These are phyloP conservation scores for Parasteatoda tepidariorum DNA, from an alignment of 1,140 invertebrate species.

Conservation along the genomic window DNA sequence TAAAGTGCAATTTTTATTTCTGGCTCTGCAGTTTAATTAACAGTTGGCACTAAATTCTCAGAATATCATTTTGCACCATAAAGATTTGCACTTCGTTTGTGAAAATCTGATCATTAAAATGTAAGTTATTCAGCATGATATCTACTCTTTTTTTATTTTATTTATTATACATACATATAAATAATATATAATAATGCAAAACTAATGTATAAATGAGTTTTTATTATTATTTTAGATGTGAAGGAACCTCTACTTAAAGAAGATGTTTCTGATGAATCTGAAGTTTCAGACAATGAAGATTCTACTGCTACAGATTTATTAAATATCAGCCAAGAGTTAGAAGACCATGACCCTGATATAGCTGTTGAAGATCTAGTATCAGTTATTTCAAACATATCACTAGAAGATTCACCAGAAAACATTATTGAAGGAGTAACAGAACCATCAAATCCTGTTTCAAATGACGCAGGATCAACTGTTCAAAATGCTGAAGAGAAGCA, in stretches of 20 bases:
- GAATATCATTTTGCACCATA: too few species aligned
- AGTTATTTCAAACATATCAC: neutral
- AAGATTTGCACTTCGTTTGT: too few species aligned
- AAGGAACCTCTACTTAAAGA: conserved; percentile 6
- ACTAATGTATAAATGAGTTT: too few species aligned
- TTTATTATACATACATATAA: too few species aligned
- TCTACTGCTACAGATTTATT: neutral
- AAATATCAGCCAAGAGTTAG: neutral
- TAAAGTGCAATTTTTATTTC: too few species aligned
- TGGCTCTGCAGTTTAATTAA: too few species aligned
- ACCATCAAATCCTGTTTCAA: neutral
- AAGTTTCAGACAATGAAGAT: conserved; percentile 34
- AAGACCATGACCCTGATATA: conserved; percentile 43
- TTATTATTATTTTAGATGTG: too few species aligned
- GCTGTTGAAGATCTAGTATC: neutral
- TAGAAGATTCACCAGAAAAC: neutral
- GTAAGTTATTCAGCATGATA: too few species aligned
- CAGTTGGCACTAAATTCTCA: too few species aligned
- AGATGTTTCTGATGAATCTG: conserved; percentile 21
- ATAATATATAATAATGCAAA: too few species aligned
- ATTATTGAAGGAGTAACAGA: neutral
- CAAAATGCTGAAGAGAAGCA: neutral
- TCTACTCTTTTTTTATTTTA: too few species aligned
- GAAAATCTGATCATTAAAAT: too few species aligned
- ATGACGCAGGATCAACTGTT: neutral